Percentiles rank a stretch among this genome's conserved stretches.
Conservation (phyloP, 2,797 vertebrate species). For the Ambastaia sidthimunki region DNA sequence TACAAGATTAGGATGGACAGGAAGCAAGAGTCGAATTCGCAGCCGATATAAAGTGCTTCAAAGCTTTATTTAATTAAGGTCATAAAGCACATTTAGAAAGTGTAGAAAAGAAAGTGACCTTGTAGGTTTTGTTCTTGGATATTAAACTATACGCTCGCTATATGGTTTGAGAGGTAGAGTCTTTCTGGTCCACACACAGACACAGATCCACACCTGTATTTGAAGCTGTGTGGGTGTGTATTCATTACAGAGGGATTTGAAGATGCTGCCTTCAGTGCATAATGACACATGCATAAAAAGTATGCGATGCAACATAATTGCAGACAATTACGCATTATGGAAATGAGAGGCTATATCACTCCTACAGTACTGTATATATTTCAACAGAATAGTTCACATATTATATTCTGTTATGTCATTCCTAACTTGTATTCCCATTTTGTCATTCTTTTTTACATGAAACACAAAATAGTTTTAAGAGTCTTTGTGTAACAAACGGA, state of each 20-base stretch:
- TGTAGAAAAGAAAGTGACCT: constrained; percentile 49
- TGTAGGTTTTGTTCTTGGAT: background rate
- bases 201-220: constrained; percentile 14
- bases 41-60: constrained; percentile 52
- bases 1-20: constrained; percentile 63
- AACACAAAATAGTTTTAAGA: too few relatives aligned
- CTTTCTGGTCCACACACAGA: background rate
- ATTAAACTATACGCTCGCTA: background rate
- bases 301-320: constrained; percentile 11
- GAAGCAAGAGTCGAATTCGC: constrained; percentile 55
- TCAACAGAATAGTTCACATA: too few relatives aligned
- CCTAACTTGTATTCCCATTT: too few relatives aligned
- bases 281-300: constrained; percentile 10
- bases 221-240: background rate
- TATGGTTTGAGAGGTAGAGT: background rate
- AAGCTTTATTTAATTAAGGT: constrained; percentile 57
- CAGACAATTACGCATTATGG: background rate
- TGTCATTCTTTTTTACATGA: too few relatives aligned
- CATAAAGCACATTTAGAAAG: background rate
- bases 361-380: background rate
- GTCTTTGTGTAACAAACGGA: too few relatives aligned
- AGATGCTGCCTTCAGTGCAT: constrained; percentile 10
- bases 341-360: background rate
- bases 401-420: too few relatives aligned
- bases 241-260: constrained; percentile 5